These are phyloP conservation scores for Galagoides demidoff DNA, from an alignment of 2,797 vertebrate species.

Conservation along the genomic window DNA sequence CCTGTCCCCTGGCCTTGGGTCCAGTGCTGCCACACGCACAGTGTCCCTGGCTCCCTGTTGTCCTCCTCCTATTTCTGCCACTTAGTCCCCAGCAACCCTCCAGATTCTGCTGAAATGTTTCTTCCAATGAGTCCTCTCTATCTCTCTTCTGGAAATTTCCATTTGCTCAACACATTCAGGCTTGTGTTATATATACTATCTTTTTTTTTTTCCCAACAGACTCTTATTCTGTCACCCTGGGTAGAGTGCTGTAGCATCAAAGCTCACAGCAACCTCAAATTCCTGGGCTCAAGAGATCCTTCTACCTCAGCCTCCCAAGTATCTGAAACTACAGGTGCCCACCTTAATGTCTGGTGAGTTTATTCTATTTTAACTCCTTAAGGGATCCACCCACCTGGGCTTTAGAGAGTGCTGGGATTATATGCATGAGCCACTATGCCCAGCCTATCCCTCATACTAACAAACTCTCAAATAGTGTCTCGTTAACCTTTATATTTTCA, in stretches of 20 bases:
- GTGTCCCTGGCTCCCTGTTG: fast-evolving
- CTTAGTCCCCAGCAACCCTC: fast-evolving
- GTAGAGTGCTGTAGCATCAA: too few relatives aligned
- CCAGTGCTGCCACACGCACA: neutral
- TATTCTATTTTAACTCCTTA: too few relatives aligned
- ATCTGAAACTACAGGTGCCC: too few relatives aligned
- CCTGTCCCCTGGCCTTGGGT: fast-evolving
- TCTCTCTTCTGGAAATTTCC: neutral
- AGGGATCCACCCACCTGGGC: too few relatives aligned
- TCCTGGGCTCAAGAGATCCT: too few relatives aligned
- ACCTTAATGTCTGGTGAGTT: too few relatives aligned
- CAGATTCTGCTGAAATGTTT: neutral
- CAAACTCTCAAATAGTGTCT: neutral
- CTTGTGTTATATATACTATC: neutral
- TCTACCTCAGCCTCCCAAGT: too few relatives aligned
- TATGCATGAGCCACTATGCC: too few relatives aligned
- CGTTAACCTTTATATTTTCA: neutral
- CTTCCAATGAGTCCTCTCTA: neutral
- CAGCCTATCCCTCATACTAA: neutral
- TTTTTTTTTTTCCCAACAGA: too few relatives aligned
- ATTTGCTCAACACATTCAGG: fast-evolving
- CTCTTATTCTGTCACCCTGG: too few relatives aligned
- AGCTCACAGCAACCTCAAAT: too few relatives aligned
- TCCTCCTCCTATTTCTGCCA: neutral
- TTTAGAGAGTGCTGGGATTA: too few relatives aligned